Evolutionary conservation across 1,140 invertebrate genomes (phyloP), one percentile per base, ranked within the genome.

Genomic region (Drosophila trapezifrons): DNA sequence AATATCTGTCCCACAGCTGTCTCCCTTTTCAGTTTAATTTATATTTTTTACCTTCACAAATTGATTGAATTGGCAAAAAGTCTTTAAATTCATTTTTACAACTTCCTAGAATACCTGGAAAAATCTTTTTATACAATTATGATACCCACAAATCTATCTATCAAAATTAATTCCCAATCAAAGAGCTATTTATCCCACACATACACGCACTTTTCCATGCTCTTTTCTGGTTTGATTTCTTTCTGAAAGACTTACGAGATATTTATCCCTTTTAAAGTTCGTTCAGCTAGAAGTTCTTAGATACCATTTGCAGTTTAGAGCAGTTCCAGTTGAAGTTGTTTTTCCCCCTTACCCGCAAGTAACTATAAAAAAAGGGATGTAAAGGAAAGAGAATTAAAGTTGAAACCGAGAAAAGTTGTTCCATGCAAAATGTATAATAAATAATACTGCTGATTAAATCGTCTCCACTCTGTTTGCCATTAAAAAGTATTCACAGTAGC

Each of bases 371-470:
- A 55, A 29, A 9, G 18, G n/a, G 9, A 25, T 29, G 47, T 8
- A 20, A 8, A 18, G 25, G 37, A 35, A 45, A 54, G 17, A 47
- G n/a, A 56, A 27, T 35, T 18, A 38, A 59, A 59, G 54, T 54
- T 58, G 65, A 76, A 66, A 87, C 66, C 76, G 38, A 56, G 52
- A 76, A 86, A 87, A 69, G 75, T 85, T 81, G 81, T 67, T 57
- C 49, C 82, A 51, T 65, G 83, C 78, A 54, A n/a, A n/a, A 86
- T 86, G 72, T 87, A 89, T 74, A 87, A 87, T 87, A 87, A 87
- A 87, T 87, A 89, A 87, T 89, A 77, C 83, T 76, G 65, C 84
- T 87, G 83, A 87, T 89, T 87, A 87, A 89, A 89, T 89, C 83
- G 84, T 69, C 80, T 82, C 42, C 78, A 62, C 52, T 86, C 67